These are phyloP conservation scores for Tethea ocularis DNA, from an alignment of 2,888 invertebrate species.

Conservation along the genomic window DNA sequence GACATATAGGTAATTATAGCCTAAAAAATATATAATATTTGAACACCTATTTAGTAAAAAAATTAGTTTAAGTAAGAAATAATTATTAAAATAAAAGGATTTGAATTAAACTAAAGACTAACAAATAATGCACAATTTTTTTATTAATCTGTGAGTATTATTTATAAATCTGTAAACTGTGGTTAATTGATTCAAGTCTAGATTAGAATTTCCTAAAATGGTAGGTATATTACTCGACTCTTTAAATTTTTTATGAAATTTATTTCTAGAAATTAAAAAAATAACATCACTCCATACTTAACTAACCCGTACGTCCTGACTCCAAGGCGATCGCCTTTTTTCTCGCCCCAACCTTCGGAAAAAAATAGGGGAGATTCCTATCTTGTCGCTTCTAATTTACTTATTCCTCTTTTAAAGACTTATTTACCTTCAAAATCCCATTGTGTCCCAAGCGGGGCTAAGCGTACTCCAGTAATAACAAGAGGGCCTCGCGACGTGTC, in stretches of 20 bases:
- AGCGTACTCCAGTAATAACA: slow-evolving; percentile 71
- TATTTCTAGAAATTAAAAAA: not conserved
- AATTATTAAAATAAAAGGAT: no score
- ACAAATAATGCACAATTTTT: no score
- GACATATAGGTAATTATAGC: no score
- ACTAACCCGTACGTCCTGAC: slow-evolving; percentile 46
- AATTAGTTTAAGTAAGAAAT: no score
- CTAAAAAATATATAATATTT: no score
- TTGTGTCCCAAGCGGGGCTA: slow-evolving; percentile 75
- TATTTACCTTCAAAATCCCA: slow-evolving; percentile 87
- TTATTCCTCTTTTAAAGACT: slow-evolving; percentile 90
- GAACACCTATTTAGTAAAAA: no score
- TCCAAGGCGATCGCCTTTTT: slow-evolving; percentile 80
- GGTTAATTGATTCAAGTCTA: no score
- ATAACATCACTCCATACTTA: slow-evolving; percentile 49
- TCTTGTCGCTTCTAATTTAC: slow-evolving; percentile 91
- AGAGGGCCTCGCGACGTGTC: slow-evolving; percentile 74
- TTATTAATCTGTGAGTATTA: no score
- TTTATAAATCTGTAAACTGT: no score
- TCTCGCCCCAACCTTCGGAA: slow-evolving; percentile 72
- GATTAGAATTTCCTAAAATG: no score
- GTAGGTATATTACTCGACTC: no score
- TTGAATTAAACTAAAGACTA: no score
- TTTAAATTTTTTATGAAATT: not conserved
- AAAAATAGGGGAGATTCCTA: slow-evolving; percentile 89